Percentiles rank a stretch among this genome's conserved stretches.
These are phyloP conservation scores for Meiosimyza decipiens DNA, from an alignment of 2,888 invertebrate genomes.

Conservation along the genomic window DNA sequence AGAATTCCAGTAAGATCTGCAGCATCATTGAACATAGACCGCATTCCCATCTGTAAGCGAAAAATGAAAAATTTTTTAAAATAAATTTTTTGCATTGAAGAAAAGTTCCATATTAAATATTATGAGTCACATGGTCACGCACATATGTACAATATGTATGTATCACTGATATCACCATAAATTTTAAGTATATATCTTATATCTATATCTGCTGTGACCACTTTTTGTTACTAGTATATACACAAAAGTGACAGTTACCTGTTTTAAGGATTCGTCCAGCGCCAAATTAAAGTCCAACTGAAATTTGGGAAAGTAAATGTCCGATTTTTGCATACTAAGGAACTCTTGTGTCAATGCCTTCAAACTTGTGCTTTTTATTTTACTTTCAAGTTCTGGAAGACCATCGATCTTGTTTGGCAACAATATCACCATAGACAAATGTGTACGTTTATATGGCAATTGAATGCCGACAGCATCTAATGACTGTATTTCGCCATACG, in stretches of 20 bases:
- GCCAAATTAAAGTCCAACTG: slow-evolving; percentile 78
- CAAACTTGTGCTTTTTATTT: slow-evolving; percentile 71
- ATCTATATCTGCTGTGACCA: background rate
- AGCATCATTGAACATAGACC: slow-evolving; percentile 70
- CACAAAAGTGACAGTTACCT: slow-evolving; percentile 67
- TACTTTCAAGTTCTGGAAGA: slow-evolving; percentile 71
- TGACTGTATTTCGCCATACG: slow-evolving; percentile 66
- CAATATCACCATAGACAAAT: slow-evolving; percentile 78
- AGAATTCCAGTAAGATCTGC: slow-evolving; percentile 74
- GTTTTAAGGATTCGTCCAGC: slow-evolving; percentile 70
- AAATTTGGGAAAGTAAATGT: slow-evolving; percentile 78
- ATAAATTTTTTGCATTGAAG: no score
- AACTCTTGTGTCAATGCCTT: slow-evolving; percentile 66
- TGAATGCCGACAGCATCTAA: slow-evolving; percentile 72
- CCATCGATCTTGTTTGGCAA: slow-evolving; percentile 77
- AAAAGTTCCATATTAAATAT: no score
- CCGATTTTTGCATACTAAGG: slow-evolving; percentile 68
- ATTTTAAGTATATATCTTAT: background rate
- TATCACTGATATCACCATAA: no score
- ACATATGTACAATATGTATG: no score
- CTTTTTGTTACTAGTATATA: background rate
- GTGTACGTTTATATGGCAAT: slow-evolving; percentile 75
- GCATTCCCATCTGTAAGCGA: slow-evolving; percentile 73
- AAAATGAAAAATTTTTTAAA: background rate
- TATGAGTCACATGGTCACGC: no score